Conservation (phyloP, 2,888 invertebrate species). For the Ectobius pallidus region DNA sequence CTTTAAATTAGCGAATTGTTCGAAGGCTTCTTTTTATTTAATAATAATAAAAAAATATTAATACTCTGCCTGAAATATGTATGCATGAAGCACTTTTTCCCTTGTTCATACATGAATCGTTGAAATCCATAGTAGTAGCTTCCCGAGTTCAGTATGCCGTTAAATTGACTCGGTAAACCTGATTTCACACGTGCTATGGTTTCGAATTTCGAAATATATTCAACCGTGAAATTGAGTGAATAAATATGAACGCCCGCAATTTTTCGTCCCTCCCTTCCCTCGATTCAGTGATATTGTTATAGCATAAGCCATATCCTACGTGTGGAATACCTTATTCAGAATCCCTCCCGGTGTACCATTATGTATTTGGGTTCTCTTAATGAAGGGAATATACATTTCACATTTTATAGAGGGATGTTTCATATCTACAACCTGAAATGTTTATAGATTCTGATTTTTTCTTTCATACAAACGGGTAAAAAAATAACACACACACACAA, state of each 20-base stretch:
- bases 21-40: background rate
- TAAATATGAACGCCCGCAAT: constrained; percentile 23
- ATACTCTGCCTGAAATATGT: background rate
- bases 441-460: no score
- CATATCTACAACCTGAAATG: no score
- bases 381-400: no score
- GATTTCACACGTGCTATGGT: constrained; percentile 28
- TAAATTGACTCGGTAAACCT: constrained; percentile 30
- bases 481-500: no score
- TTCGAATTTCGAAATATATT: constrained; percentile 29
- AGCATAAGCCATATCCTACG: background rate
- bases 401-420: no score
- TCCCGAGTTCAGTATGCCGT: constrained; percentile 9
- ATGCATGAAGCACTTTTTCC: constrained; percentile 6
- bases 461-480: no score
- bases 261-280: background rate
- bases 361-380: no score
- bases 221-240: constrained; percentile 32
- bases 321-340: background rate
- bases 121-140: background rate
- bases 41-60: background rate
- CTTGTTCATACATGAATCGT: background rate
- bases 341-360: no score
- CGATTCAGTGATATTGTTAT: background rate
- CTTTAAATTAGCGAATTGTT: background rate